Evolutionary conservation across 2,888 invertebrate genomes (phyloP), one percentile per base, ranked within the genome.

Genomic region (Coleophora flavipennella): DNA sequence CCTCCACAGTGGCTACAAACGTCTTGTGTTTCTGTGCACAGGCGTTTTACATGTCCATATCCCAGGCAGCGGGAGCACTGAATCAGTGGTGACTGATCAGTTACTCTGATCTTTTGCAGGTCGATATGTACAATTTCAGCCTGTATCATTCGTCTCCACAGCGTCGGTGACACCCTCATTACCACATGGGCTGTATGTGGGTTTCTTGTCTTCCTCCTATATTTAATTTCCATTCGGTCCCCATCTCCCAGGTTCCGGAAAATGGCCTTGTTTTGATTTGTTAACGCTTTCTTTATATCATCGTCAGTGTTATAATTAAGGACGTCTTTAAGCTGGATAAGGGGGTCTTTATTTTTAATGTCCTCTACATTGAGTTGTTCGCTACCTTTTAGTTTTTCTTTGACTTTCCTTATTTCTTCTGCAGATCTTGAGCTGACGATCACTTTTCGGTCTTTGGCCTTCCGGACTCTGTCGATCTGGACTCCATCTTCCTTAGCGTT

Each of bases 71-170:
- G 8, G n/a, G 40, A n/a, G 29, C 36, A 49, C 13, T 49, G 50
- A 0, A 51, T 38, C 0, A 50, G 38, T 0, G 51, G 51, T 0
- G 50, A 46, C 9, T 50, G 49, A 39, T 51, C 51, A 1, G n/a
- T 14, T 0, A 45, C 38, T 8, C 31, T 13, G 10, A 38, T 40
- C 8, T 45, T 28, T n/a, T 51, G 46, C 0, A 53, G 37, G n/a
- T 48, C 52, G 2, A 56, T 40, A 35, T 48, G 40, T 0, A 51
- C 26, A 2, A 34, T 37, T 4, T 41, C 51, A 0, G 41, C 44
- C 1, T 37, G 33, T 6, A 31, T 29, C 14, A 39, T 0, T 0
- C 27, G 2, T 12, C 29, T 29, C 48, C 48, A 48, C 0, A 48
- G 9, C 1, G 2, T n/a, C 1, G 48, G 45, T n/a, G 48, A 42